A percentile compares a stretch with the other conserved stretches of the same genome.
phyloP scores from a whole-genome alignment of 2,888 invertebrate species.

The Dendrolimus pini region DNA sequence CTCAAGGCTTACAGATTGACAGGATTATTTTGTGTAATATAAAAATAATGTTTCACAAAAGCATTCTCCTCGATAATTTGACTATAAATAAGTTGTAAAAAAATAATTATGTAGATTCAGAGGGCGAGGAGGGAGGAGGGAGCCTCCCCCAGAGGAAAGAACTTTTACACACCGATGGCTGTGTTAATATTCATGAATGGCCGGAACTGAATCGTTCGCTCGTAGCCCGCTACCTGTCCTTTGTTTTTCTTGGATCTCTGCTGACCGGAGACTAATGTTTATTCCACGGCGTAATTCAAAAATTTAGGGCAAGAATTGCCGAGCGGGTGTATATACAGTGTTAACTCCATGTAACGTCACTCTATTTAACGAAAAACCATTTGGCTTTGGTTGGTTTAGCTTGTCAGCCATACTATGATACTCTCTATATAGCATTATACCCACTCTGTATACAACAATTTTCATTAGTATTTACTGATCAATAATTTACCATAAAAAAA shows the following conservation, averaged over 20 bases:
- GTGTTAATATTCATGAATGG: conserved; percentile 5
- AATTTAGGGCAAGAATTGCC: too few species aligned
- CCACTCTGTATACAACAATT: too few species aligned
- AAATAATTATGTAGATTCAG: conserved; percentile 1
- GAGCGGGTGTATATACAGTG: too few species aligned
- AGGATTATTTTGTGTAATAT: background rate
- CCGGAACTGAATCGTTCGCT: background rate
- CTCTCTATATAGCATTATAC: too few species aligned
- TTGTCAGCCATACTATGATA: too few species aligned
- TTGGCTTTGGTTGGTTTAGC: too few species aligned
- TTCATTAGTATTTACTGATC: too few species aligned
- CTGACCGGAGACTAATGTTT: background rate
- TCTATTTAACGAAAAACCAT: too few species aligned
- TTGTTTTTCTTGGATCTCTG: background rate
- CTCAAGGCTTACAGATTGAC: background rate
- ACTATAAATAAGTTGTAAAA: background rate
- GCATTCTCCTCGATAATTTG: background rate
- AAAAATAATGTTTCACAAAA: background rate
- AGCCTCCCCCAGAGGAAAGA: background rate
- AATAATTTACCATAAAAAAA: too few species aligned
- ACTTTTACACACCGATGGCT: conserved; percentile 2
- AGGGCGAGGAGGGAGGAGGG: background rate
- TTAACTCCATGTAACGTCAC: too few species aligned
- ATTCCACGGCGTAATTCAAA: too few species aligned
- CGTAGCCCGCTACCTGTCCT: background rate